Conservation (phyloP, 2,888 invertebrate genomes). For the Chloromyia formosa region DNA sequence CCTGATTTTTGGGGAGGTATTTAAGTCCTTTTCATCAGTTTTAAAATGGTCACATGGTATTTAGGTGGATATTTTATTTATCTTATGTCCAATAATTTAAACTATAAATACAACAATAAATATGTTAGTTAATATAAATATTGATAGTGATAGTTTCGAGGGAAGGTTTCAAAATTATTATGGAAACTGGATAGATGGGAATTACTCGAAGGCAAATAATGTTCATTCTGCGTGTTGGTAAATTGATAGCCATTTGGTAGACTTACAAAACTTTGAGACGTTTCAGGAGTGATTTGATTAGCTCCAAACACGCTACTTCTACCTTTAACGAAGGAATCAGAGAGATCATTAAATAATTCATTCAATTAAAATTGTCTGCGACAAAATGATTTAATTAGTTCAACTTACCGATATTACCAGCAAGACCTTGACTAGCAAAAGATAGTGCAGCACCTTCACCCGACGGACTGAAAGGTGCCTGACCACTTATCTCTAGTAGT, state of each 20-base stretch:
- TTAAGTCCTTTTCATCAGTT: no score
- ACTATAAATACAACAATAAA: conserved; percentile 10
- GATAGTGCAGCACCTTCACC: not conserved
- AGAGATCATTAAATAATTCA: not conserved
- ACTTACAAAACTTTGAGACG: conserved; percentile 24
- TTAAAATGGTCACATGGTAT: no score
- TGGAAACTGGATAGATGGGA: conserved; percentile 16
- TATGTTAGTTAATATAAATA: conserved; percentile 10
- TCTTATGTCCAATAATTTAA: conserved; percentile 10
- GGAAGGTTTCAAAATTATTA: not conserved
- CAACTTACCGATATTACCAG: conserved; percentile 7
- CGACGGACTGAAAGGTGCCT: not conserved
- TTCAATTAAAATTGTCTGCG: not conserved
- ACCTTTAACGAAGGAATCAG: conserved; percentile 1
- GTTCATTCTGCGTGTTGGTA: not conserved
- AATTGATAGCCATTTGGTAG: conserved; percentile 14
- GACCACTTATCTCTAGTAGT: not conserved
- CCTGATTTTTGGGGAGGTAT: no score
- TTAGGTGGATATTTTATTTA: not conserved
- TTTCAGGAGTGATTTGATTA: conserved; percentile 9
- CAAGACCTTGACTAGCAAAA: not conserved
- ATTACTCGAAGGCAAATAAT: conserved; percentile 10
- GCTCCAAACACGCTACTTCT: conserved; percentile 27
- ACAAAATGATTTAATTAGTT: not conserved
- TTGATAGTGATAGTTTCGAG: conserved; percentile 19